Evolutionary conservation across 2,113 vertebrate species (phyloP).

Genomic region (Budorcas taxicolor): DNA sequence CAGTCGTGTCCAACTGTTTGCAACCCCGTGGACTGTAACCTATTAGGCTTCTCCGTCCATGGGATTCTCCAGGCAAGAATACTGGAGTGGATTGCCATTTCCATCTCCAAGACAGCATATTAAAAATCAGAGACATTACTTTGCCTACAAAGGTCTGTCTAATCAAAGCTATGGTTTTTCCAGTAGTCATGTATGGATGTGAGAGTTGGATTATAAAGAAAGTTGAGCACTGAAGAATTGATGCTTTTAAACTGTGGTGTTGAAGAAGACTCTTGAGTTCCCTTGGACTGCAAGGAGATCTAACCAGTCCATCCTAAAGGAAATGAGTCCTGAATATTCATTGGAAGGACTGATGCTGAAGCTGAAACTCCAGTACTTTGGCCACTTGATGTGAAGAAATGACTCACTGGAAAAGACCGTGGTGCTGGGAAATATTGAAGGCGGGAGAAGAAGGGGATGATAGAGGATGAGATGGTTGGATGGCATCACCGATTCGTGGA

Average conservation of each 20-base stretch:
- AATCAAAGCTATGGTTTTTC: neutral
- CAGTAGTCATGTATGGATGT: neutral
- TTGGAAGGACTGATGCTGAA: neutral
- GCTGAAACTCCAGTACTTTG: neutral
- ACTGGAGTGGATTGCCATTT: too few species aligned
- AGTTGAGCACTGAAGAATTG: neutral
- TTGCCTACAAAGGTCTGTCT: neutral
- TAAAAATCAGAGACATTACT: neutral
- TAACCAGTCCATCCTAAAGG: neutral
- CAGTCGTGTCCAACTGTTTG: too few species aligned
- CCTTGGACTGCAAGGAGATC: neutral
- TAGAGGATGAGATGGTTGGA: neutral
- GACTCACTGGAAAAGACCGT: neutral
- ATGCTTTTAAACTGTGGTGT: neutral
- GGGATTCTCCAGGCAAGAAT: too few species aligned
- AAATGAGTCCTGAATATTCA: neutral
- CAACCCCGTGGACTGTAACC: too few species aligned
- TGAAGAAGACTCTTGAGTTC: neutral
- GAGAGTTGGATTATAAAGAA: neutral
- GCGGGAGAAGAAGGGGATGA: fast-evolving
- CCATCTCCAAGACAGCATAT: neutral
- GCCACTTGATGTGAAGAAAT: neutral
- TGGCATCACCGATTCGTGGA: fast-evolving
- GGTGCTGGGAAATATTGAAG: neutral
- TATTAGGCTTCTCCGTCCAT: too few species aligned